A percentile compares a stretch with the other conserved stretches of the same genome.
These are phyloP conservation scores for Rutilus rutilus DNA, from an alignment of 2,113 vertebrate species.

Conservation along the genomic window DNA sequence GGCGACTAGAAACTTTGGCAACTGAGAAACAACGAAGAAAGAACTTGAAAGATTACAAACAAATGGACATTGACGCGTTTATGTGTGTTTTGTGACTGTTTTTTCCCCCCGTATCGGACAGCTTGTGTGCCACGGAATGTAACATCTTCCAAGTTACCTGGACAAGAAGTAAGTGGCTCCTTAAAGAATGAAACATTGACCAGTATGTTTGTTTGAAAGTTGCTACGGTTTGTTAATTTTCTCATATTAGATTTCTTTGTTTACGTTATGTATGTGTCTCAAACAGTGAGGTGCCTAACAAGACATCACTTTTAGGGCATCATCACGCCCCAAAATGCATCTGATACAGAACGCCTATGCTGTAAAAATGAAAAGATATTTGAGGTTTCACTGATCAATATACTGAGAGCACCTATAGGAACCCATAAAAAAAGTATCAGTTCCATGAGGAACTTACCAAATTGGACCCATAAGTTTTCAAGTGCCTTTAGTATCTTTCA, in stretches of 20 bases:
- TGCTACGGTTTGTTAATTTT: background rate
- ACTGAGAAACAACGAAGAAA: conserved; percentile 34
- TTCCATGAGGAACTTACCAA: background rate
- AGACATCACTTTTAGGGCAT: background rate
- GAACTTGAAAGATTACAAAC: background rate
- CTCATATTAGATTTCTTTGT: background rate
- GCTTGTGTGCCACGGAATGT: conserved; percentile 57
- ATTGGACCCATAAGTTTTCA: background rate
- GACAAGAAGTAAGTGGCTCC: conserved; percentile 57
- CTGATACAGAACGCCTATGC: background rate
- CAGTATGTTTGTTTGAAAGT: background rate
- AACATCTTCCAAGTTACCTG: conserved; percentile 58
- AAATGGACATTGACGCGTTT: conserved; percentile 42
- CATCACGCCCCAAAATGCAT: background rate
- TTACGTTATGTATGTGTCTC: background rate
- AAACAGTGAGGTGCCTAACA: background rate
- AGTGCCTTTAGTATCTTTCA: background rate
- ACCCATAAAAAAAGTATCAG: background rate
- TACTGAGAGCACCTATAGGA: background rate
- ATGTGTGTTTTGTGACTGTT: conserved; percentile 11
- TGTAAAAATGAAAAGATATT: background rate
- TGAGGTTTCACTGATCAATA: background rate
- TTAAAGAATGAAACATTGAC: background rate
- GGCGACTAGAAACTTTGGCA: conserved; percentile 45
- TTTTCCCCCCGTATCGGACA: background rate